Base-by-base conservation (phyloP, 1,140 invertebrate genomes). In the Pseudomyrmex concolor region DNA sequence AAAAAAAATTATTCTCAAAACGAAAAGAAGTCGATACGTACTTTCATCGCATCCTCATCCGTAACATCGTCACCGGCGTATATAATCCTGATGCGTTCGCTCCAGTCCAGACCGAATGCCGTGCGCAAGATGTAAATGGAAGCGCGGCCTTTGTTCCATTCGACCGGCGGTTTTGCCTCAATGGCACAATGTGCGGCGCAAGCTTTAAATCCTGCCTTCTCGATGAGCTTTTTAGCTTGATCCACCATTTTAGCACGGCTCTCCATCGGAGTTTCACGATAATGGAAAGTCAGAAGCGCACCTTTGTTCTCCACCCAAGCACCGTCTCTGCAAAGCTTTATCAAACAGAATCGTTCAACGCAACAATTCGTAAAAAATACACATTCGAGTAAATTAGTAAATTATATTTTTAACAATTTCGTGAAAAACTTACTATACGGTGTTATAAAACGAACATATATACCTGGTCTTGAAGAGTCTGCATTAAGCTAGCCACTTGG, bases 291-390 rank as follows among this genome's bases (percentile, higher is more conserved):
- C 22, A 98, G 93, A 1, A 98, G 91, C 0, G 97, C 96, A 12
- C 97, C 97, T 94, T 98, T 98, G 91, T 98, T 98, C 91, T 98
- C 98, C 1, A 98, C 97, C 97, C 98, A 98, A 1, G 97, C 97
- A 45, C 98, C 98, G 87, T 98, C 97, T 85, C 95, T 96, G 90
- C 97, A 98, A 9, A 98, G 95, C 96, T 97, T 83, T 25, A 60
- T 13, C 34, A 73, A 63, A 12, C 57, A 19, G 72, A 73, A 55
- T 34, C 34, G 51, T 10, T 10, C 25, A 48, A 70, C 2, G 17
- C 1, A 25, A 55, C 10, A n/a, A 13, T 19, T 60, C 12, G 54
- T 59, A 2, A 22, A 34, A 34, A 34, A 34, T 34, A 34, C 0
- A 34, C 5, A 34, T 5, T 34, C 34, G 5, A 34, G 5, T 34